Base-by-base conservation (phyloP, 2,113 vertebrate species). In the Ceyx cyanopectus region DNA sequence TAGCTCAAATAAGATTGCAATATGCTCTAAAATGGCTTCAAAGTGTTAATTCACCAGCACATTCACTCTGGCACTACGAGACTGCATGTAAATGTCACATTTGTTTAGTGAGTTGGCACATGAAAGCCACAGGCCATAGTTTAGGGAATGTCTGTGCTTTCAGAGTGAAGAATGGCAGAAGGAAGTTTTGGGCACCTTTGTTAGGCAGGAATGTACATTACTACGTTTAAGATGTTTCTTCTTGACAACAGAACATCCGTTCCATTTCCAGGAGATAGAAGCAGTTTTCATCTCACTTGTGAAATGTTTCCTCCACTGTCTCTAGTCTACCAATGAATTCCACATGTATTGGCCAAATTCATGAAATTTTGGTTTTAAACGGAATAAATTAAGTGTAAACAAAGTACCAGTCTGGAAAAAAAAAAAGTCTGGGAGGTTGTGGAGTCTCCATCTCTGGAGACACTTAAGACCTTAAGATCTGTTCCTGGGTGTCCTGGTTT, bases 21-120 rank as follows among this genome's bases (percentile, higher is more conserved):
- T 75, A 32, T 24, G 6, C 29, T 65, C 37, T 89, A 61, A 78
- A 83, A 75, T 26, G n/a, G 5, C 48, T 85, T 90, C 34, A 45
- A 45, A 17, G 10, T 19, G 34, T 50, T 90, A 77, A 56, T 78
- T 90, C 58, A 72, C 46, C 61, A 65, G 83, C 57, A 66, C n/a
- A 12, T 70, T 88, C 60, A 50, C 26, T 85, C 30, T 67, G n/a
- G 10, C 68, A 79, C 53, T 20, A 40, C 14, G 63, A 63, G 57
- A 45, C 43, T 41, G 18, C 24, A 37, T 65, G 69, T 80, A 85
- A 87, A 91, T 48, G 21, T 54, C 51, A 40, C 3, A 1, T 91
- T 94, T 90, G n/a, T 77, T 92, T 54, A 84, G 34, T 65, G 68
- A 91, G 19, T 69, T 91, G 84, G 37, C 37, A 94, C 27, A 18